Evolutionary conservation across 37 sponge, comb jelly and placozoan species (phyloP).

Genomic region (Cliona cf. orientalis): DNA sequence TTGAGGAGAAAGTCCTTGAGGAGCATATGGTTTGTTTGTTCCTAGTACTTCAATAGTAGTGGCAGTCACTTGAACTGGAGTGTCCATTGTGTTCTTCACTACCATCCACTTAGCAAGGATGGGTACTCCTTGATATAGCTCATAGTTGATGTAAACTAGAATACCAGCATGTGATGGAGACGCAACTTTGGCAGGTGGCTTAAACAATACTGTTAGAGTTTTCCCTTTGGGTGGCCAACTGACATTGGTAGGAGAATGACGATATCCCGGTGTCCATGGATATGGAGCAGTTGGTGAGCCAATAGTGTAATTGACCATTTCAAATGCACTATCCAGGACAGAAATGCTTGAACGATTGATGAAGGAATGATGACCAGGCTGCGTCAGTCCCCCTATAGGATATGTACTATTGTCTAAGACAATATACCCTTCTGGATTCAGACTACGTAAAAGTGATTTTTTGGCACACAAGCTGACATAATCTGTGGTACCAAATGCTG

Average conservation of each 20-base stretch:
- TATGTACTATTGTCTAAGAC: constrained; percentile 51
- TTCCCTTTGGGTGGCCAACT: constrained; percentile 66
- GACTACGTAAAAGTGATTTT: constrained; percentile 23
- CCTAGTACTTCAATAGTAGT: constrained; percentile 37
- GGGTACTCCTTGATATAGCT: constrained; percentile 68
- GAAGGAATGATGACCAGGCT: constrained; percentile 27
- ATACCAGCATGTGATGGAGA: constrained; percentile 30
- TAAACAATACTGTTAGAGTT: constrained; percentile 29
- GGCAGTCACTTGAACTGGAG: constrained; percentile 21
- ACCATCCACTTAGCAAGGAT: constrained; percentile 64
- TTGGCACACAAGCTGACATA: constrained; percentile 13
- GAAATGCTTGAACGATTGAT: constrained; percentile 29
- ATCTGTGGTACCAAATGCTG: constrained; percentile 52
- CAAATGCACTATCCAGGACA: constrained; percentile 23
- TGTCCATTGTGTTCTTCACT: constrained; percentile 2
- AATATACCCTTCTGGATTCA: constrained; percentile 31
- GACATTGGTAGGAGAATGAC: constrained; percentile 38
- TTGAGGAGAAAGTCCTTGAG: background rate
- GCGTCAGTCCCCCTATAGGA: constrained; percentile 39
- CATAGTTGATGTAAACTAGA: constrained; percentile 45
- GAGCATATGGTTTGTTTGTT: constrained; percentile 56
- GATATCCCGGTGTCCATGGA: constrained; percentile 61
- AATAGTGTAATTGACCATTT: constrained; percentile 18
- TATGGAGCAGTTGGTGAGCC: constrained; percentile 43
- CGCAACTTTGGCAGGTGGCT: constrained; percentile 22